Percentiles rank a stretch among this genome's conserved stretches.
phyloP scores from a whole-genome alignment of 2,113 vertebrate species.

The Pseudorasbora parva region DNA sequence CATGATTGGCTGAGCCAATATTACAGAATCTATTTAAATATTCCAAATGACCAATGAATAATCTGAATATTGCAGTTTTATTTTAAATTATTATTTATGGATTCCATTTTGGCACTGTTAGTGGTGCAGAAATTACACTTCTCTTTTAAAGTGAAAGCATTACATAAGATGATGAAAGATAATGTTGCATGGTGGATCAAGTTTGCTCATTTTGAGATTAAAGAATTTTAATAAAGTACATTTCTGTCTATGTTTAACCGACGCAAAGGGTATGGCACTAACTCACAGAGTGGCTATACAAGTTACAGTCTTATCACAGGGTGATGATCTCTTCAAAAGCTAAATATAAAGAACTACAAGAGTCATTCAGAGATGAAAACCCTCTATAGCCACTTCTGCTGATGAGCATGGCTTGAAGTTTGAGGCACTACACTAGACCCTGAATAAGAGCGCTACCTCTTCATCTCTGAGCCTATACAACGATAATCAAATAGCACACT shows the following conservation, averaged over 20 bases:
- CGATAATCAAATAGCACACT: conserved; percentile 16
- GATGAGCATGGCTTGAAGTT: conserved; percentile 18
- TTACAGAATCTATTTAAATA: not conserved
- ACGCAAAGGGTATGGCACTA: not conserved
- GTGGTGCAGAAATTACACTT: not conserved
- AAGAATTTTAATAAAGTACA: not conserved
- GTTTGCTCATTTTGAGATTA: not conserved
- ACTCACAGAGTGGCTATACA: not conserved
- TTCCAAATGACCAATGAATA: too few relatives aligned
- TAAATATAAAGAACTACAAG: not conserved
- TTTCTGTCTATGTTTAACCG: not conserved
- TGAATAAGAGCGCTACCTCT: not conserved
- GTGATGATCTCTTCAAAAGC: not conserved
- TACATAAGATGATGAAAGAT: not conserved
- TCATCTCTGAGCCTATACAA: conserved; percentile 25
- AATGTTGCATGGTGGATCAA: not conserved
- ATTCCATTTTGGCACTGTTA: not conserved
- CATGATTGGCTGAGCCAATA: not conserved
- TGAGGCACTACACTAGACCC: not conserved
- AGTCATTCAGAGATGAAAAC: conserved; percentile 4
- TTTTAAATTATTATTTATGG: too few relatives aligned
- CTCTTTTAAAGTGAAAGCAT: not conserved
- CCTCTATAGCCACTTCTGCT: conserved; percentile 5
- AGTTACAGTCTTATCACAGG: not conserved
- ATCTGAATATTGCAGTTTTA: too few relatives aligned